Conservation (phyloP, 2,888 invertebrate species). For the Dysmachus trigonus region DNA sequence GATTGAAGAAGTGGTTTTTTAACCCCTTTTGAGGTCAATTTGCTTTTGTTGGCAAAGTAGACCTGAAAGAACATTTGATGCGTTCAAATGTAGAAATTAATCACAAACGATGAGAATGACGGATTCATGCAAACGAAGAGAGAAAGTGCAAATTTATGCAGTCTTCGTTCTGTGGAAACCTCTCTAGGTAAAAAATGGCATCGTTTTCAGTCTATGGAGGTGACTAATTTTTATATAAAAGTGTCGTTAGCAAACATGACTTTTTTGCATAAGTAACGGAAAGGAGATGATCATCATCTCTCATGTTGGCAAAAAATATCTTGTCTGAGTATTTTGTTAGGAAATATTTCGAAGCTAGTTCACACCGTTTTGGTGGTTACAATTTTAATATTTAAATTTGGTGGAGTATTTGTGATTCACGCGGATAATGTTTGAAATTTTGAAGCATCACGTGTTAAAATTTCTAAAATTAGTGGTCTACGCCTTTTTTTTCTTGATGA, state of each 20-base stretch:
- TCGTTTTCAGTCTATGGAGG: not conserved
- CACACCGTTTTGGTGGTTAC: not conserved
- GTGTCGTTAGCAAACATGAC: not conserved
- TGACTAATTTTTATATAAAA: not conserved
- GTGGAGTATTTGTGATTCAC: not conserved
- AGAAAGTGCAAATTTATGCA: slow-evolving; percentile 19
- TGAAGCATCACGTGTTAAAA: not conserved
- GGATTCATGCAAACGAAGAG: not conserved
- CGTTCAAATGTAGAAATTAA: not conserved
- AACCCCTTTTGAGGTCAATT: not conserved
- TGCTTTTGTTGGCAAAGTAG: not conserved
- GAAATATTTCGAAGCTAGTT: not conserved
- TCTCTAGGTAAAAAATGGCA: not conserved
- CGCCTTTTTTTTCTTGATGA: not conserved
- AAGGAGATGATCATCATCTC: not conserved
- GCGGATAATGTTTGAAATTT: not conserved
- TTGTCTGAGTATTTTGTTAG: not conserved
- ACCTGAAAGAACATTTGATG: not conserved
- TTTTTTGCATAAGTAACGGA: slow-evolving; percentile 8
- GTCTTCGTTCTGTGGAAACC: not conserved
- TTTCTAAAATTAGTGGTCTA: not conserved
- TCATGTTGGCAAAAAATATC: not conserved
- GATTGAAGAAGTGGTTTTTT: not conserved
- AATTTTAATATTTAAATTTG: not conserved
- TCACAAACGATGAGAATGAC: not conserved